Percentiles rank a stretch among this genome's conserved stretches.
Conservation (phyloP, 2,888 invertebrate species). For the Sarcophaga variegata region DNA sequence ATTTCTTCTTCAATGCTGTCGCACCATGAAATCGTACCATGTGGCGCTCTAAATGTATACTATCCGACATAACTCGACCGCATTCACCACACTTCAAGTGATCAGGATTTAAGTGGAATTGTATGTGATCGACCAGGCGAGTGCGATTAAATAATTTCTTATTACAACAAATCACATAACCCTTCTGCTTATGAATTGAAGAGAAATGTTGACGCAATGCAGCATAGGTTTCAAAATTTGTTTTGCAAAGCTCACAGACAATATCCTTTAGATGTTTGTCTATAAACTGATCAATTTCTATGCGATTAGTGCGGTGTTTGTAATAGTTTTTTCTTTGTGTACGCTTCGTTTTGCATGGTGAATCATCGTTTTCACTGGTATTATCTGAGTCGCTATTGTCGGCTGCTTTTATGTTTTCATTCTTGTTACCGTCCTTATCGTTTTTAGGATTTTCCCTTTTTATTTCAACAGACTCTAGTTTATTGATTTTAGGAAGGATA, state of each 20-base stretch:
- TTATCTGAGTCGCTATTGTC: conserved; percentile 8
- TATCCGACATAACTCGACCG: background rate
- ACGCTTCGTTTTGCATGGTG: conserved; percentile 72
- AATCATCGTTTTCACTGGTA: background rate
- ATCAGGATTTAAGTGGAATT: conserved; percentile 33
- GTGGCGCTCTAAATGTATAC: background rate
- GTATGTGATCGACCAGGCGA: conserved; percentile 12
- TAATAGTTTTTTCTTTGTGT: conserved; percentile 50
- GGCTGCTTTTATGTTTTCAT: background rate
- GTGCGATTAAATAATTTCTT: conserved; percentile 19
- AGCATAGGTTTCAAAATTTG: background rate
- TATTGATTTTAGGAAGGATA: background rate
- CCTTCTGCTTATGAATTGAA: background rate
- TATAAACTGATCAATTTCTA: conserved; percentile 17
- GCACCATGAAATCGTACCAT: conserved; percentile 8
- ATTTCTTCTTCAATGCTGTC: conserved; percentile 7
- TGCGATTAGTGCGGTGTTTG: conserved; percentile 1
- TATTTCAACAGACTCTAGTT: background rate
- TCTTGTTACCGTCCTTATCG: background rate
- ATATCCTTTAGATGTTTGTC: conserved; percentile 14
- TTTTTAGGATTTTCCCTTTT: background rate
- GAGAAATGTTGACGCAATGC: background rate
- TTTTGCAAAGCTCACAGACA: background rate
- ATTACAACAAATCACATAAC: conserved; percentile 23
- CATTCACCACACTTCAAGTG: conserved; percentile 23